A percentile compares a stretch with the other conserved stretches of the same genome.
Conservation (phyloP, 1,140 invertebrate species). For the Choristoneura fumiferana region DNA sequence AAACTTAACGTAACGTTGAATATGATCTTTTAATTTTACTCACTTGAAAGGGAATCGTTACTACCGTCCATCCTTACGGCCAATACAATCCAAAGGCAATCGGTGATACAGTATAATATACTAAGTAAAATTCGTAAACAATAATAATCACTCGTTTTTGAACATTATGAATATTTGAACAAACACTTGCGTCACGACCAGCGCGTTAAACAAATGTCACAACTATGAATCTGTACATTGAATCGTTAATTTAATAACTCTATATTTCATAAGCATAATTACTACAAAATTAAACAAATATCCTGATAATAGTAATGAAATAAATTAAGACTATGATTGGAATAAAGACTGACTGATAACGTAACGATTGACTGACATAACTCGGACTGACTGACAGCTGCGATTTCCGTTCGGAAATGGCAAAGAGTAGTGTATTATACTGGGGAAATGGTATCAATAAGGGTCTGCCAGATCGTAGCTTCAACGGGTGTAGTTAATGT, state of each 20-base stretch:
- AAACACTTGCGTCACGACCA: slow-evolving; percentile 10
- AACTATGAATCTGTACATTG: neutral
- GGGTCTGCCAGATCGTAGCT: no score
- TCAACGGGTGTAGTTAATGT: no score
- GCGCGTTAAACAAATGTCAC: neutral
- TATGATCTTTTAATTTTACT: slow-evolving; percentile 26
- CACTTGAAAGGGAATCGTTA: slow-evolving; percentile 63
- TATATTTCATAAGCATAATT: neutral
- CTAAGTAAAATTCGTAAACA: slow-evolving; percentile 15
- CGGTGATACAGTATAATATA: slow-evolving; percentile 1
- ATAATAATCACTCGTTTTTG: slow-evolving; percentile 14
- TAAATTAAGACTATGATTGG: slow-evolving; percentile 16
- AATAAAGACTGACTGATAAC: slow-evolving; percentile 17
- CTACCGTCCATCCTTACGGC: slow-evolving; percentile 55
- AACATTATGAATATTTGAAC: slow-evolving; percentile 18
- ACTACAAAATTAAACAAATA: slow-evolving; percentile 5
- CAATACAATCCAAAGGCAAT: slow-evolving; percentile 7
- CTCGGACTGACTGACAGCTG: slow-evolving; percentile 13
- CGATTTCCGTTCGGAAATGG: slow-evolving; percentile 4
- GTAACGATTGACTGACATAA: slow-evolving; percentile 19
- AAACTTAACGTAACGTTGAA: neutral
- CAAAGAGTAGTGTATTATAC: no score
- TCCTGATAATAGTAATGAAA: slow-evolving; percentile 4
- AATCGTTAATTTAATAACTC: no score
- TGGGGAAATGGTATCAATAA: no score